phyloP scores from a whole-genome alignment of 1,140 invertebrate genomes.

The Uloborus diversus region DNA sequence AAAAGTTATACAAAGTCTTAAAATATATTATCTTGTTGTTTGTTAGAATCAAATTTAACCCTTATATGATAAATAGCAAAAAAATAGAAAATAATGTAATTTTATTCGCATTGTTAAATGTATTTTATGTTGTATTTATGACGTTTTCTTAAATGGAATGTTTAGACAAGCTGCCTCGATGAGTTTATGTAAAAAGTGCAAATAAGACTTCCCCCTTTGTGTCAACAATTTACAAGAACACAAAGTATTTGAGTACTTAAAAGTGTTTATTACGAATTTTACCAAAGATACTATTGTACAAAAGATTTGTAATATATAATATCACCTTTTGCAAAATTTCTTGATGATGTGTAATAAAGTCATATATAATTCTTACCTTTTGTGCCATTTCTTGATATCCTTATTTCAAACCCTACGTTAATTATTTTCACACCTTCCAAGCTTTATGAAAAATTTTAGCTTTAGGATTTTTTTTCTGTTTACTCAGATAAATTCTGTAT shows the following conservation, averaged over 20 bases:
- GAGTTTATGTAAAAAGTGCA: slow-evolving; percentile 40
- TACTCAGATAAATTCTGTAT: too few relatives aligned
- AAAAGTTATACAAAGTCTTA: slow-evolving; percentile 38
- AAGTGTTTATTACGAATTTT: slow-evolving; percentile 55
- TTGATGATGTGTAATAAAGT: slow-evolving; percentile 56
- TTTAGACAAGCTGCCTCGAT: slow-evolving; percentile 19
- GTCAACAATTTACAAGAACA: slow-evolving; percentile 47
- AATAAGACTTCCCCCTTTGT: slow-evolving; percentile 33
- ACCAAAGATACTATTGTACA: slow-evolving; percentile 55
- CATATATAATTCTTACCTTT: slow-evolving; percentile 47
- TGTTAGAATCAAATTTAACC: not conserved
- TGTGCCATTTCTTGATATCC: not conserved
- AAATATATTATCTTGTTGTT: slow-evolving; percentile 17
- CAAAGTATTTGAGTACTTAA: slow-evolving; percentile 56
- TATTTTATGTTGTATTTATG: slow-evolving; percentile 12
- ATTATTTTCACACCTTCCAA: too few relatives aligned
- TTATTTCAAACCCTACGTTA: too few relatives aligned
- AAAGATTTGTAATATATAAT: slow-evolving; percentile 55
- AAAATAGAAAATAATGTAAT: not conserved
- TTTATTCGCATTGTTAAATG: slow-evolving; percentile 16
- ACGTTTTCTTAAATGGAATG: not conserved
- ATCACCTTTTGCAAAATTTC: slow-evolving; percentile 56
- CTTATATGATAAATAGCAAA: not conserved
- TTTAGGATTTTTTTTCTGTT: too few relatives aligned
- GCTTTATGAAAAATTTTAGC: too few relatives aligned